Conservation (phyloP, 2,797 vertebrate genomes). For the Cossypha dichroa region DNA sequence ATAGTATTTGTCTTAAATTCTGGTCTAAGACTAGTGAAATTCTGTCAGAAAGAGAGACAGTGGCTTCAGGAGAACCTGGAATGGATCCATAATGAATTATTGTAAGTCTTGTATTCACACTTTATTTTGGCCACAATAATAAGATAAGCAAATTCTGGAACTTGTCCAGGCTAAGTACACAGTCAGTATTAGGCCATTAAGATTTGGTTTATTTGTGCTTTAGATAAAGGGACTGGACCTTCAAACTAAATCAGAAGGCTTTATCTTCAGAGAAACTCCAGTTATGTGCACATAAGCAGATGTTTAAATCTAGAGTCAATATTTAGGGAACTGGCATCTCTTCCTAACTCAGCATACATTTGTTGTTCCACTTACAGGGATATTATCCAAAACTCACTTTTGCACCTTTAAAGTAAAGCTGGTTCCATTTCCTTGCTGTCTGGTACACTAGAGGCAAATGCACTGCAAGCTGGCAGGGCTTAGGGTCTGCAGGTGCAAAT, state of each 20-base stretch:
- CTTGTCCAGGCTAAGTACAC: background rate
- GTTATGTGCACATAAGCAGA: background rate
- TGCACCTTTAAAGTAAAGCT: background rate
- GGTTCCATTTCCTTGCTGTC: background rate
- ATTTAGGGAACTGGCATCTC: background rate
- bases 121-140: background rate
- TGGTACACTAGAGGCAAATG: background rate
- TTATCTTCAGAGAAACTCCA: background rate
- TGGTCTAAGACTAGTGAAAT: background rate
- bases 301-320: background rate
- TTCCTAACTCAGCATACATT: background rate
- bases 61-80: background rate
- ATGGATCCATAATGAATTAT: background rate
- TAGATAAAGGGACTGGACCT: background rate
- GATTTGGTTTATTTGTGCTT: background rate
- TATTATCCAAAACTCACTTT: background rate
- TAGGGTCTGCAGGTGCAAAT: background rate
- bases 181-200: background rate
- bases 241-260: background rate
- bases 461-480: rapidly evolving
- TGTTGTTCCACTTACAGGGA: background rate
- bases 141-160: background rate
- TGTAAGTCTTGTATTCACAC: background rate
- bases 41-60: background rate
- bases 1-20: background rate